Base-by-base conservation (phyloP, 1,140 invertebrate genomes). In the Stegodyphus mimosarum region DNA sequence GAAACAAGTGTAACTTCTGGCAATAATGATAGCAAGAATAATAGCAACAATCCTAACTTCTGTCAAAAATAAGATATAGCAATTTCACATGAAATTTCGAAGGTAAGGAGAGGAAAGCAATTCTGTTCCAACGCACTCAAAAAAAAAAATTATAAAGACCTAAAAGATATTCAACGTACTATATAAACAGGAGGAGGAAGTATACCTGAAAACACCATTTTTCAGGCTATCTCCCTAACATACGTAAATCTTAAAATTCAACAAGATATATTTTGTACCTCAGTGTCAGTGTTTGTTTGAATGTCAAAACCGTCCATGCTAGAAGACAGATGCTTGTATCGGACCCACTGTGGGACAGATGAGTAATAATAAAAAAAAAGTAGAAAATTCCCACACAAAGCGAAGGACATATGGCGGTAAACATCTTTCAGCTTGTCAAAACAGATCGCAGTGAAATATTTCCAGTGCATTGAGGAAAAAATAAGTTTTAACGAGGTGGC, bases 391-490 rank as follows among this genome's bases (percentile, higher is more conserved):
- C 3, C 3, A 33, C 70, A 52, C 70, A 72, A 72, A 72, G 70
- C 49, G 18, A 6, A 49, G 52, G 18, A 72, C 52, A 72, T 72
- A 17, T 72, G 70, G 70, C 50, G 50, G 50, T 17, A 72, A 72
- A 72, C 50, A 72, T 72, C 52, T 72, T 51, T 17, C 3, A 50
- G 49, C 49, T 51, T 72, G 70, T 52, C 70, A 72, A 7, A 72
- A 51, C 70, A 72, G 70, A 72, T 72, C 50, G 49, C 70, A 51
- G 15, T 72, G 70, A 72, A 72, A 72, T 72, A 72, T 72, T 72
- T 50, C 7, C 15, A 11, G 18, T 33, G 49, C 13, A 49, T 48
- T 72, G 15, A 9, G 50, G 50, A 52, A 72, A n/a, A 72, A 70
- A 72, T 72, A 17, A 13, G 7, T 15, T 33, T 33, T 33, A 33